Conservation (phyloP, 2,888 invertebrate species). For the Platycheirus albimanus region DNA sequence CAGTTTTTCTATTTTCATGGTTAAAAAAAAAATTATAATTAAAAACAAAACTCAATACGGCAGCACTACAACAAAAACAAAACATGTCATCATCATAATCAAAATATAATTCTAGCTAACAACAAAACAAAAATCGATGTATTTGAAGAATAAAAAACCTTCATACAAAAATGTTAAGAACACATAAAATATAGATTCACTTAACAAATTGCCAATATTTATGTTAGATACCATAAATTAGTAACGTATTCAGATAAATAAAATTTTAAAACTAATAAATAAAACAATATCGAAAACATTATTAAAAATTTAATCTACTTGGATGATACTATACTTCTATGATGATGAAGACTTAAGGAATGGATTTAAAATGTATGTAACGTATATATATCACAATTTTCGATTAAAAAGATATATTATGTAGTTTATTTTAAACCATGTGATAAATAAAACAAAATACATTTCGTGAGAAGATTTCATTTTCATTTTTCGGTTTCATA, state of each 20-base stretch:
- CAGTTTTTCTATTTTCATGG: constrained; percentile 15
- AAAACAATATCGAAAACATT: constrained; percentile 22
- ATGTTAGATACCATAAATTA: constrained; percentile 25
- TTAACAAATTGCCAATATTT: constrained; percentile 44
- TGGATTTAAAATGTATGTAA: constrained; percentile 51
- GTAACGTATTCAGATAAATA: constrained; percentile 34
- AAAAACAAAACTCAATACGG: neutral
- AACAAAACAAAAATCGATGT: constrained; percentile 12
- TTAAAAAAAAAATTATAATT: constrained; percentile 17
- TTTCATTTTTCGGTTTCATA: constrained; percentile 19
- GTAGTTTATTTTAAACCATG: constrained; percentile 49
- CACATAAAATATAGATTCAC: constrained; percentile 4
- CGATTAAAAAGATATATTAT: constrained; percentile 24
- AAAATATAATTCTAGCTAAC: constrained; percentile 22
- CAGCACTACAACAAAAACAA: constrained; percentile 15
- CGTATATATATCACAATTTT: constrained; percentile 28
- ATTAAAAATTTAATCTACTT: constrained; percentile 28
- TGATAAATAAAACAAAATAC: constrained; percentile 48
- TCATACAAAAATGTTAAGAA: constrained; percentile 13
- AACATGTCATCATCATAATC: constrained; percentile 33
- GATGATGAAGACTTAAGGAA: constrained; percentile 60
- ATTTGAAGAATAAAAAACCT: constrained; percentile 12
- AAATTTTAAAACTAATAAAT: constrained; percentile 23
- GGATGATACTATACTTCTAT: constrained; percentile 54
- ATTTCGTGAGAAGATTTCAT: constrained; percentile 3